Conservation (phyloP, 2,888 invertebrate species). For the Ectobius pallidus region DNA sequence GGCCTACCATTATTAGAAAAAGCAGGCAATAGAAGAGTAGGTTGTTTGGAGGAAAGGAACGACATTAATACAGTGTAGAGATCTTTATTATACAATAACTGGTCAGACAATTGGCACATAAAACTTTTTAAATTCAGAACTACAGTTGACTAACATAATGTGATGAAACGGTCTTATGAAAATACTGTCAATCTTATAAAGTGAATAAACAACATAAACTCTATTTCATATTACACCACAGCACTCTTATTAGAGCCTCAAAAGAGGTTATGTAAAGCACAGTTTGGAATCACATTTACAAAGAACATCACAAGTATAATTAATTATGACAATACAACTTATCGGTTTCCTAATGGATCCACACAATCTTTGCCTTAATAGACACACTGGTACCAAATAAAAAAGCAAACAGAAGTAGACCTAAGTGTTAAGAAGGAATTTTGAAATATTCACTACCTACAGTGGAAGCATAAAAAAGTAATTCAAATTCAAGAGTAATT, state of each 20-base stretch:
- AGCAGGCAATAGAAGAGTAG: no score
- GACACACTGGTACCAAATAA: no score
- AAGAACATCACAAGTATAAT: neutral
- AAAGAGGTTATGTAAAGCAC: neutral
- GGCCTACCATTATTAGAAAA: no score
- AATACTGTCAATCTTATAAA: constrained; percentile 23
- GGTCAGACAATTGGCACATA: constrained; percentile 22
- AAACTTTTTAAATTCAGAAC: neutral
- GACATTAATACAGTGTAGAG: neutral
- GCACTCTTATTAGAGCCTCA: neutral
- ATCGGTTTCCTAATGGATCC: no score
- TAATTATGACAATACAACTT: neutral
- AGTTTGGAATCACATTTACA: neutral
- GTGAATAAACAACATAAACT: constrained; percentile 10
- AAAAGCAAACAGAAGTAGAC: no score
- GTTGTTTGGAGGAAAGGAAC: no score
- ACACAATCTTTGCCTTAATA: no score
- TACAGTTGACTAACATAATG: neutral
- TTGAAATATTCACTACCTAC: no score
- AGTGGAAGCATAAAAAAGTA: no score
- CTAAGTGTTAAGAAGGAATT: no score
- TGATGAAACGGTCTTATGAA: constrained; percentile 21
- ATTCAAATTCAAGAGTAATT: no score
- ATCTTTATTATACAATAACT: constrained; percentile 22
- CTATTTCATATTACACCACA: neutral